Base-by-base conservation (phyloP, 2,888 invertebrate genomes). In the Dasysyrphus tricinctus region DNA sequence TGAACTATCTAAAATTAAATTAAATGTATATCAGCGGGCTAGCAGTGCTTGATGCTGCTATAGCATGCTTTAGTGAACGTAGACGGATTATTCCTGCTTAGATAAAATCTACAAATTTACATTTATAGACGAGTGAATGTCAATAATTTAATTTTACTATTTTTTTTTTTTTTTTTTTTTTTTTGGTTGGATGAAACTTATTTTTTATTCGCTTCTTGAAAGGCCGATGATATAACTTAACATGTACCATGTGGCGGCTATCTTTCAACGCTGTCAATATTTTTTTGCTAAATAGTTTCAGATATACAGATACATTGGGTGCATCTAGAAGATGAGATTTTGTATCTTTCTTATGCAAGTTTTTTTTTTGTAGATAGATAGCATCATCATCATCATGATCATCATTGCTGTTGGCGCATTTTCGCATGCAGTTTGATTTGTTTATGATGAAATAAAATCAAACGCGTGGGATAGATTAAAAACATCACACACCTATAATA, bases 191-290 rank as follows among this genome's bases (percentile, higher is more conserved):
- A 54, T 69, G 69, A 54, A 69, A 39, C 16, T 69, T 54, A 54
- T 69, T 69, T 69, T 67, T 69, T 69, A 73, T 70, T 49, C 42
- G 65, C 39, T 77, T 63, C 56, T 61, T 70, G 69, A 70, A 49
- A 70, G 57, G 59, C 37, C 61, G 61, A 37, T 79, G 69, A 32
- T 65, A 77, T 73, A 75, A 63, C 47, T 57, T 44, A 70, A 49
- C 69, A 73, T 72, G 72, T 44, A 63, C 49, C 86, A 81, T 78
- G 81, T 81, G 81, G 86, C 74, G 74, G 81, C 74, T 86, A 81
- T 79, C 86, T 86, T 86, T 86, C 86, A 86, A 79, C 82, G 75
- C 86, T 86, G 86, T 86, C 86, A 82, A 82, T 82, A 86, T 57
- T 80, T 57, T 80, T 73, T 51, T 65, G 75, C 79, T 79, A 86